phyloP scores from a whole-genome alignment of 2,888 invertebrate species.

The Harpalus rubripes region DNA sequence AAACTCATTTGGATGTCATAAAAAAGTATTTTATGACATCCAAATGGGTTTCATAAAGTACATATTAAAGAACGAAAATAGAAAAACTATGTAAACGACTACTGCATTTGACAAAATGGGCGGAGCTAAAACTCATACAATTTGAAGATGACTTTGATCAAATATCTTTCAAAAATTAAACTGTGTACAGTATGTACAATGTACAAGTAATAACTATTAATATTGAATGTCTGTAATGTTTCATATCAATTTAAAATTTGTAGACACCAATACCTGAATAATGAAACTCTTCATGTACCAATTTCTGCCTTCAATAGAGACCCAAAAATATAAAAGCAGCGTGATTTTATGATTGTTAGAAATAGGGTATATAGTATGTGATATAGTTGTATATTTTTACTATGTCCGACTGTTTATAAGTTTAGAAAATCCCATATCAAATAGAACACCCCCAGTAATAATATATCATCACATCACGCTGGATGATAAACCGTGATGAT shows the following conservation, averaged over 20 bases:
- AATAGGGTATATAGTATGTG: not conserved
- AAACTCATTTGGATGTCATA: too few relatives aligned
- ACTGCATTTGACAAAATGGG: too few relatives aligned
- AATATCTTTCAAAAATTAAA: too few relatives aligned
- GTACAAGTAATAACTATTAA: not conserved
- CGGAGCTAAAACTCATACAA: too few relatives aligned
- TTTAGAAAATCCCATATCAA: not conserved
- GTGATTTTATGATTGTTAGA: not conserved
- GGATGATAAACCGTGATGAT: not conserved
- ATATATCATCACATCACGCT: not conserved
- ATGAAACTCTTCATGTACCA: not conserved
- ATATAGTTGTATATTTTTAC: conserved; percentile 4
- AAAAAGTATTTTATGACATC: too few relatives aligned
- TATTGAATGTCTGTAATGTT: not conserved
- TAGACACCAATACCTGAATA: not conserved
- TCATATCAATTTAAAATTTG: not conserved
- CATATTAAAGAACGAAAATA: too few relatives aligned
- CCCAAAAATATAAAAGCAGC: not conserved
- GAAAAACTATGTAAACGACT: too few relatives aligned
- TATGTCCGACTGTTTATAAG: not conserved
- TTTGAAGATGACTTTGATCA: too few relatives aligned
- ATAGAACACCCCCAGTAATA: not conserved
- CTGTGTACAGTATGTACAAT: not conserved
- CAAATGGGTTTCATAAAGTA: too few relatives aligned
- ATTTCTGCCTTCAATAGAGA: not conserved